phyloP scores from a whole-genome alignment of 2,113 vertebrate species.

The Hypanus sabinus region DNA sequence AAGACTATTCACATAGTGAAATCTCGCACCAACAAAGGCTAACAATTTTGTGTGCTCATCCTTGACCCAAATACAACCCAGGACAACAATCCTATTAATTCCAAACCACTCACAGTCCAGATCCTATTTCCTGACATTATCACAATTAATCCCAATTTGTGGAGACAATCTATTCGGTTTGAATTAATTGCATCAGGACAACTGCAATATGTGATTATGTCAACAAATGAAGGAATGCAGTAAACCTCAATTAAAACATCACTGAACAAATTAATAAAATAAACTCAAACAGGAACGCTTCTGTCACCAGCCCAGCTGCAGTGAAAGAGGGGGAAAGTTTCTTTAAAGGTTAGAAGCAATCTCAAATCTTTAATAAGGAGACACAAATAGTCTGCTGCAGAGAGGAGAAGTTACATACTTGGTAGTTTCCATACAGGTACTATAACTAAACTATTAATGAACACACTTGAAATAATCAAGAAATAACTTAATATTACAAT shows the following conservation, averaged over 20 bases:
- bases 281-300: neutral
- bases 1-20: too few relatives aligned
- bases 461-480: neutral
- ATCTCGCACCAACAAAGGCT: too few relatives aligned
- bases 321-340: too few relatives aligned
- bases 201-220: neutral
- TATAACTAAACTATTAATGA: neutral
- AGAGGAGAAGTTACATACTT: neutral
- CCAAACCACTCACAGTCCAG: neutral
- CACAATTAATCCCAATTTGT: neutral
- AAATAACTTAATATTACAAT: neutral
- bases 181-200: neutral
- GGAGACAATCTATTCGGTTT: neutral
- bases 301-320: neutral
- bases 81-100: neutral
- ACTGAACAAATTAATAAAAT: neutral
- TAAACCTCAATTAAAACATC: neutral
- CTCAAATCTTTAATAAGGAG: neutral
- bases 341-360: neutral
- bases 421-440: neutral
- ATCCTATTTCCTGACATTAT: conserved; percentile 16
- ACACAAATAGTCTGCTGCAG: neutral
- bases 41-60: neutral
- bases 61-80: neutral
- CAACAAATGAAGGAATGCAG: neutral